phyloP scores from a whole-genome alignment of 1,140 invertebrate genomes.

The Drosophila hydei region DNA sequence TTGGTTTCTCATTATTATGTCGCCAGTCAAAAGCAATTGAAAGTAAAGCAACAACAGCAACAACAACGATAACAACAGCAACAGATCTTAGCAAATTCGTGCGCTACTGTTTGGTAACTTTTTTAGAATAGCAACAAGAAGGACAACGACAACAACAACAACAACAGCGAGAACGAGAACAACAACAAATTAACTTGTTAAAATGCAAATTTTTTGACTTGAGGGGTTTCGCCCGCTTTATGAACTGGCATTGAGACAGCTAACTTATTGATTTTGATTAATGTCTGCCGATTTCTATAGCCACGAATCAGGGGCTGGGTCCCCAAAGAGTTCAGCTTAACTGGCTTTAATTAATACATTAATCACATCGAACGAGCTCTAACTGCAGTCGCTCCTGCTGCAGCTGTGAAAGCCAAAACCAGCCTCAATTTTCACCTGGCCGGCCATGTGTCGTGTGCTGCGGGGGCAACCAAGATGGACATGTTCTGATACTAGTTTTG shows the following conservation, averaged over 20 bases:
- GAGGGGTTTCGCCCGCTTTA: conserved; percentile 57
- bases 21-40: conserved; percentile 77
- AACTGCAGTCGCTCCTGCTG: conserved; percentile 27
- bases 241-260: conserved; percentile 69
- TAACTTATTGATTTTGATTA: conserved; percentile 79
- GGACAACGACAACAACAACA: conserved; percentile 37
- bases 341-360: conserved; percentile 76
- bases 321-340: conserved; percentile 37
- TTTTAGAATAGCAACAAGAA: conserved; percentile 50
- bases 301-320: conserved; percentile 64
- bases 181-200: conserved; percentile 75
- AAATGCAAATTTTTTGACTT: conserved; percentile 78
- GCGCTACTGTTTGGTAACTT: conserved; percentile 74
- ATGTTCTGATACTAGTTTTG: conserved; percentile 80
- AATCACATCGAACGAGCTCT: conserved; percentile 52
- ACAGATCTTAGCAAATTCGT: conserved; percentile 62
- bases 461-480: conserved; percentile 71
- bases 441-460: conserved; percentile 25
- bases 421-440: conserved; percentile 58
- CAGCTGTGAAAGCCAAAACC: conserved; percentile 51
- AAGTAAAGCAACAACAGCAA: conserved; percentile 58
- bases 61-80: conserved; percentile 25
- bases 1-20: conserved; percentile 75
- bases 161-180: conserved; percentile 32
- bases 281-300: conserved; percentile 66